Base-by-base conservation (phyloP, 2,888 invertebrate genomes). In the Eristalis pertinax region DNA sequence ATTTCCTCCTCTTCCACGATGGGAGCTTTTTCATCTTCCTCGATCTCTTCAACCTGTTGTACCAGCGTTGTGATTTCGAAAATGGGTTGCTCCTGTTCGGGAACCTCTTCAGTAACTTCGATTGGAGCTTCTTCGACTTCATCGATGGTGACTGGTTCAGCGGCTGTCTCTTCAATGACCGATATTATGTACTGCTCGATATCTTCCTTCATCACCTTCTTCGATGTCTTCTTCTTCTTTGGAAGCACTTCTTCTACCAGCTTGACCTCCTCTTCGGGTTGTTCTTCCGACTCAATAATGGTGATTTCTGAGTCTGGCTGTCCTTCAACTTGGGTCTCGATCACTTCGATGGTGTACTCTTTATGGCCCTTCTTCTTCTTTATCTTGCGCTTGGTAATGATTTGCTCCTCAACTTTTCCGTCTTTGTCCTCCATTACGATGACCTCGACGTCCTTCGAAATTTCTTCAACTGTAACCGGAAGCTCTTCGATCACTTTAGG, bases 291-390 rank as follows among this genome's bases (percentile, higher is more conserved):
- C 63, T 91, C 91, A 69, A 91, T 90, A 10, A 93, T 92, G 15
- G 92, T 91, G 1, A 94, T 92, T 70, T 92, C 92, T 67, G 93
- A 89, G 89, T 92, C 89, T 32, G 92, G 91, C 90, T 94, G 91
- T 89, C 92, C 90, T 90, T 93, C 89, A 68, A 92, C 88, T 90
- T 94, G 91, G n/a, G 93, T 90, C 3, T 94, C 94, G 5, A 93
- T 91, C 15, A 92, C 90, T 88, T 93, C 93, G 0, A 94, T 94
- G 7, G 93, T 91, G 89, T 94, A 94, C 84, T 93, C 91, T 68
- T 94, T 93, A 0, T 91, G 90, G 1, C 93, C 94, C 69, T 92
- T 93, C 79, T 91, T 92, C 78, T 93, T 93, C 89, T 93, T 94
- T 2, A 94, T 93, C 7, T 93, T 92, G 0, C 94, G 93, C 84